Evolutionary conservation across 2,888 invertebrate species (phyloP).

Genomic region (Autographa pulchrina): DNA sequence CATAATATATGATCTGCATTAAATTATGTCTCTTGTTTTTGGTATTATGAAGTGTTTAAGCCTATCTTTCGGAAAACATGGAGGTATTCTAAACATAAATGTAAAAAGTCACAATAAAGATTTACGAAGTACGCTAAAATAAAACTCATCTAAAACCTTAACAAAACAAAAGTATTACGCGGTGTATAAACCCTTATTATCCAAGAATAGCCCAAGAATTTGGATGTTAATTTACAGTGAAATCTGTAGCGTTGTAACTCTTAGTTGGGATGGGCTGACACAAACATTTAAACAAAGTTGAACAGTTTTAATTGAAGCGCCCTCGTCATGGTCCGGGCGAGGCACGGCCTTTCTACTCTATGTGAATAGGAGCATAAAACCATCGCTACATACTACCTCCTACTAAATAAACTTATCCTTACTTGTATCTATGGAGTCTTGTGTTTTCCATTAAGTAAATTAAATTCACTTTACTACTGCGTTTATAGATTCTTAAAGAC

Average conservation of each 20-base stretch:
- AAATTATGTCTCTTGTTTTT: too few species aligned
- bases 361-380: constrained; percentile 64
- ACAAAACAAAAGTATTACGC: constrained; percentile 18
- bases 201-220: constrained; percentile 47
- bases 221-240: constrained; percentile 67
- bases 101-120: neutral
- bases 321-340: constrained; percentile 73
- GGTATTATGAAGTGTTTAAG: too few species aligned
- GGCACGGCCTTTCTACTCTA: constrained; percentile 56
- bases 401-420: constrained; percentile 51
- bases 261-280: constrained; percentile 74
- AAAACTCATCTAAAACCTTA: neutral
- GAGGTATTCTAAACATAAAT: too few species aligned
- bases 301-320: constrained; percentile 85
- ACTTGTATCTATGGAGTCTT: constrained; percentile 43
- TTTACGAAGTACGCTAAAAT: neutral
- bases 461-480: constrained; percentile 67
- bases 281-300: constrained; percentile 85
- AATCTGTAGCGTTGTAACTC: constrained; percentile 71
- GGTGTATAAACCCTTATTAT: constrained; percentile 18
- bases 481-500: constrained; percentile 66
- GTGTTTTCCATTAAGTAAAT: constrained; percentile 75
- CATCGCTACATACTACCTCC: constrained; percentile 51
- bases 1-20: neutral
- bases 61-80: too few species aligned